phyloP scores from a whole-genome alignment of 2,113 vertebrate genomes.

The Lagopus leucura region DNA sequence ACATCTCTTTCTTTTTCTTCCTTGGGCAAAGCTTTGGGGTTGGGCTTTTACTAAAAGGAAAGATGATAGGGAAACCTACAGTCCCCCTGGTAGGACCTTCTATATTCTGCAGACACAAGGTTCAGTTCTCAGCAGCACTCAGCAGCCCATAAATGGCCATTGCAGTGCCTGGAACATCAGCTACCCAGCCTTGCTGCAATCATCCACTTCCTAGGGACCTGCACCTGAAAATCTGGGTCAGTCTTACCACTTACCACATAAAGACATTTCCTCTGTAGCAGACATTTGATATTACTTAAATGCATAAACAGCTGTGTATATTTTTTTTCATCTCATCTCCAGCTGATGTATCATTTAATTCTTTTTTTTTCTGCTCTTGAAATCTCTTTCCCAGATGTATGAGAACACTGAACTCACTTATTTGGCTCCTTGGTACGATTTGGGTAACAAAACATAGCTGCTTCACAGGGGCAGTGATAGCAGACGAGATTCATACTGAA shows the following conservation, averaged over 20 bases:
- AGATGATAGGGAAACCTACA: background rate
- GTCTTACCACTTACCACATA: background rate
- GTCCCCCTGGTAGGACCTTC: background rate
- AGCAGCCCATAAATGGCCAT: background rate
- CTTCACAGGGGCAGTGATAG: background rate
- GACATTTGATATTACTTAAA: conserved; percentile 17
- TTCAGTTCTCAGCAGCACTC: background rate
- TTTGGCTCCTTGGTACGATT: background rate
- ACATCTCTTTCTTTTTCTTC: background rate
- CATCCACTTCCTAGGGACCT: background rate
- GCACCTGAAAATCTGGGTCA: background rate
- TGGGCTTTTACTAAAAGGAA: background rate
- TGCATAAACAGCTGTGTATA: background rate
- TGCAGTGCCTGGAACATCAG: background rate
- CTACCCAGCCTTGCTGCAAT: background rate
- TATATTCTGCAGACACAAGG: background rate
- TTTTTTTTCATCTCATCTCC: background rate
- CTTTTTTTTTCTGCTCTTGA: background rate
- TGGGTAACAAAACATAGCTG: background rate
- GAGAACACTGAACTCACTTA: background rate
- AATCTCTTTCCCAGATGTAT: conserved; percentile 41
- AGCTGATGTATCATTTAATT: background rate
- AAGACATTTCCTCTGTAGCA: background rate
- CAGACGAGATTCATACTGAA: background rate
- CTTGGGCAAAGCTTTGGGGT: background rate